These are phyloP conservation scores for Rhamphomyia laevipes DNA, from an alignment of 2,888 invertebrate genomes.

Conservation along the genomic window DNA sequence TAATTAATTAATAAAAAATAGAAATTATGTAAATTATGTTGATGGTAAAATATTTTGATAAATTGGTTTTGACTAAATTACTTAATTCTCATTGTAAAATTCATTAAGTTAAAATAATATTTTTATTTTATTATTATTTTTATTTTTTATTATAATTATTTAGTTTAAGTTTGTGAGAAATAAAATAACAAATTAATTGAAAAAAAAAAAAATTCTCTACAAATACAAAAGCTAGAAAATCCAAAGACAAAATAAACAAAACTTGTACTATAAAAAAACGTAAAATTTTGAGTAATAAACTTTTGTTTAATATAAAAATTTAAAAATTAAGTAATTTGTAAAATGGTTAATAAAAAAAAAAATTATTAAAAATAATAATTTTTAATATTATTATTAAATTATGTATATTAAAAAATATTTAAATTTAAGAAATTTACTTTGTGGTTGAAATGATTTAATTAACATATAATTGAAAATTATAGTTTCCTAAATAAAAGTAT, in stretches of 20 bases:
- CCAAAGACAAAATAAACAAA: conserved; percentile 16
- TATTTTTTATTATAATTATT: background rate
- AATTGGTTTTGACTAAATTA: too few species aligned
- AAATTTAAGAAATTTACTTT: too few species aligned
- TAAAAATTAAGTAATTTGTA: conserved; percentile 7
- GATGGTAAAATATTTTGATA: too few species aligned
- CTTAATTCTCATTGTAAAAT: conserved; percentile 3
- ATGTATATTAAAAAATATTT: background rate
- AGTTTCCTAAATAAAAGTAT: too few species aligned
- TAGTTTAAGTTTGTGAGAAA: background rate
- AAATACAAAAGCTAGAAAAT: conserved; percentile 16
- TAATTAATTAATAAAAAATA: too few species aligned
- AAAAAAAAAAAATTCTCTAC: conserved; percentile 6
- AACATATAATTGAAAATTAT: too few species aligned
- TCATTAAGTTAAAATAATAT: conserved; percentile 1
- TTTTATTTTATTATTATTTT: conserved; percentile 8
- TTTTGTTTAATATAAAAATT: too few species aligned
- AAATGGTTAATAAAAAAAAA: conserved; percentile 10
- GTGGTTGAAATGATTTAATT: too few species aligned
- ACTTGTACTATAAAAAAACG: conserved; percentile 10
- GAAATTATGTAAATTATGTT: too few species aligned
- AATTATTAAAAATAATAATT: too few species aligned
- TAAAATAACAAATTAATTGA: conserved; percentile 4
- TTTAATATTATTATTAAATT: too few species aligned
- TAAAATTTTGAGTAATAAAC: too few species aligned